Base-by-base conservation (phyloP, 2,797 vertebrate species). In the Sebastes paucispinis region DNA sequence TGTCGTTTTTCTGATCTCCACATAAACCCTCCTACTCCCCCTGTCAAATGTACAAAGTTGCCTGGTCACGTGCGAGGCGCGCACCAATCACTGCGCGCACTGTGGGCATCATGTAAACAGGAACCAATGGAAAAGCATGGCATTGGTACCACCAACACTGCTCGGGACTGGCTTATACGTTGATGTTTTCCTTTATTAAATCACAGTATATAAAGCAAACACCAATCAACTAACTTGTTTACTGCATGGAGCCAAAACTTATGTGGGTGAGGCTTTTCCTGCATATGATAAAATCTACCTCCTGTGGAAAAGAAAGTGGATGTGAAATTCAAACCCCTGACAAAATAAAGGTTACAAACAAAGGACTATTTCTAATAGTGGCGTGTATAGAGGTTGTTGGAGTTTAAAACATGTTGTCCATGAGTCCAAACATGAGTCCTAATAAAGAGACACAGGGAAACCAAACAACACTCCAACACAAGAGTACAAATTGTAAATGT, bases 1-100 rank as follows among this genome's bases (percentile, higher is more conserved):
- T 98, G 97, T 98, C 97, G 97, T 99, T 98, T 99, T 98, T 98
- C 97, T 98, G 97, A 97, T 97, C 96, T 97, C 95, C 95, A 93
- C 96, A 97, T 43, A 96, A 98, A 97, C 97, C 96, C 94, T 94
- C 96, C 96, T 97, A 96, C 93, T 95, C 95, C 93, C 95, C 93
- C 95, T 97, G 96, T 97, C 96, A 97, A 96, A 96, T 97, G 96
- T 95, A 97, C 96, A 97, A 97, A 97, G 96, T 97, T 97, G 96
- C 89, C 92, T 94, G 95, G 92, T 96, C 98, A 99, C 97, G 97
- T 99, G 98, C 93, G 93, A 84, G 60, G 84, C 94, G 87, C 95
- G 39, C 94, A 96, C 97, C 97, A 97, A 96, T 96, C 94, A 92
- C 91, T 64, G 95, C 91, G 91, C 90, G 91, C 94, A 91, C 91